Evolutionary conservation across 2,113 vertebrate genomes (phyloP).

Genomic region (Todiramphus saurophagus): DNA sequence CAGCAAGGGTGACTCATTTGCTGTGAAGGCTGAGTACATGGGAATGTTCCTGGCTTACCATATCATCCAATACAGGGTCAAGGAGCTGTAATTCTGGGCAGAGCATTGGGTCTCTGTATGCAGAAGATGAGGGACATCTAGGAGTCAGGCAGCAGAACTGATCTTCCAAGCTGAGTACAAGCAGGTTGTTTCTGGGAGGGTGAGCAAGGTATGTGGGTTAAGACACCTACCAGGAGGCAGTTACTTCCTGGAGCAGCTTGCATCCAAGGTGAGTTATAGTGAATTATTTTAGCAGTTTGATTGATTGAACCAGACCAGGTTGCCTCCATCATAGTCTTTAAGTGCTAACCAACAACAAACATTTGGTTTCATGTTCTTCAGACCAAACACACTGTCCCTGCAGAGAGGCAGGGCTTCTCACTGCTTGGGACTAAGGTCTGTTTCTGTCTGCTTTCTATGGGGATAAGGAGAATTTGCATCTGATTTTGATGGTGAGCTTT

Average conservation of each 20-base stretch:
- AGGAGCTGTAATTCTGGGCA: not conserved
- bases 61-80: not conserved
- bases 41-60: not conserved
- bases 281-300: not conserved
- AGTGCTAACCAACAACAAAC: not conserved
- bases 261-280: not conserved
- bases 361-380: not conserved
- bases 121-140: not conserved
- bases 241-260: not conserved
- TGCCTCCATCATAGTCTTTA: not conserved
- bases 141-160: not conserved
- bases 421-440: not conserved
- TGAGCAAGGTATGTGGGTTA: not conserved
- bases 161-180: not conserved
- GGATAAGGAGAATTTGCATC: not conserved
- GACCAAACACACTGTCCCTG: not conserved
- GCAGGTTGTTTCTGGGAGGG: not conserved
- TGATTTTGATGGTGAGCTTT: not conserved
- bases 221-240: not conserved
- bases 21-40: not conserved
- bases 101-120: not conserved
- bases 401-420: not conserved
- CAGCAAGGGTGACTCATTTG: not conserved
- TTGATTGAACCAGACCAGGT: not conserved
- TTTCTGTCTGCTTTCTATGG: not conserved